These are phyloP conservation scores for Cephus spinipes DNA, from an alignment of 2,888 invertebrate species.

Conservation along the genomic window DNA sequence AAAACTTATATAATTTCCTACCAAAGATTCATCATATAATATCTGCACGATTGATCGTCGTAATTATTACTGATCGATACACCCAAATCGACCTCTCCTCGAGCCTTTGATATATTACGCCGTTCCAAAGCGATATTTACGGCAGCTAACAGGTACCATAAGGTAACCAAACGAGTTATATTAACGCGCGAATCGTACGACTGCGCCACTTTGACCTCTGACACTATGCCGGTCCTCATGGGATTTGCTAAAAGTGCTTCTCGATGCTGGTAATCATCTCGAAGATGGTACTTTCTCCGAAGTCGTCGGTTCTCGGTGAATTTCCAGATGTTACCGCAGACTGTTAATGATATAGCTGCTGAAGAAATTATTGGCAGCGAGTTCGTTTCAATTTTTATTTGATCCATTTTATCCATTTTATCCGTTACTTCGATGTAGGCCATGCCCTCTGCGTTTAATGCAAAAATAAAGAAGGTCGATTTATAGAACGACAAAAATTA, in stretches of 20 bases:
- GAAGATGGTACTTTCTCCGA: neutral
- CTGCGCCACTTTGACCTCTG: constrained; percentile 21
- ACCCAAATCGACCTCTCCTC: constrained; percentile 1
- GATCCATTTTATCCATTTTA: neutral
- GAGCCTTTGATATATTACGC: neutral
- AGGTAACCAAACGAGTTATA: constrained; percentile 4
- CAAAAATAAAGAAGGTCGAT: neutral
- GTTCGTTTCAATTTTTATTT: neutral
- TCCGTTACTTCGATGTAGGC: neutral
- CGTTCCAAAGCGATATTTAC: neutral
- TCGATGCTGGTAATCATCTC: neutral
- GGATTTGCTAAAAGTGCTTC: neutral
- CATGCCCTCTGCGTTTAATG: neutral
- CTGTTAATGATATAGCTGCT: neutral
- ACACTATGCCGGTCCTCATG: constrained; percentile 14
- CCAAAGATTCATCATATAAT: neutral
- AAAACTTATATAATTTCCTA: neutral
- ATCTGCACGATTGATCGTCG: neutral
- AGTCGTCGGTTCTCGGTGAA: neutral
- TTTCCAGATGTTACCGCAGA: neutral
- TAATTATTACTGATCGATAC: neutral
- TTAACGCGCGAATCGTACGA: neutral
- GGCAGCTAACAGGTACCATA: neutral
- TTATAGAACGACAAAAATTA: neutral
- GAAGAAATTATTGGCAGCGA: neutral